Evolutionary conservation across 2,888 invertebrate species (phyloP), one percentile per base, ranked within the genome.

Genomic region (Isotomurus palustris): DNA sequence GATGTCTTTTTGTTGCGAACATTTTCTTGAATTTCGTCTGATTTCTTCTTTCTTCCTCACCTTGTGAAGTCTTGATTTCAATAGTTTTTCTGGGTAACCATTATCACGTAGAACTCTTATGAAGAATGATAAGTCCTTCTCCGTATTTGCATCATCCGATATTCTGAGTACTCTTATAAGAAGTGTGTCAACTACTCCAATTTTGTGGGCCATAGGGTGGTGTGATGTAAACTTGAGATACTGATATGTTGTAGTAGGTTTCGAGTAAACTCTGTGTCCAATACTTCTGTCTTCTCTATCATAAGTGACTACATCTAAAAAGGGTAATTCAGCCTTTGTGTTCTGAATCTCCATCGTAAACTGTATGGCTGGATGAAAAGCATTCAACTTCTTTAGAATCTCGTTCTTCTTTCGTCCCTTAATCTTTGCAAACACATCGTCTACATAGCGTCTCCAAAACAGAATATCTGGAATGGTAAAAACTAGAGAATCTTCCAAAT

Each of bases 51-150:
- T 43, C 43, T 22, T 43, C 8, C n/a, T n/a, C n/a, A n/a, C n/a
- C n/a, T n/a, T n/a, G n/a, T n/a, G n/a, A n/a, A 35, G 22, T 53
- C 49, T 47, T 6, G 44, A 6, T 6, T 10, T 28, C 12, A 50
- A 22, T 25, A 27, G 24, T 3, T 2, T 28, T 28, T 2, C 35
- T 5, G 54, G 58, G 17, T 58, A 58, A 12, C 48, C 54, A 19
- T 50, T 47, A 12, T 38, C n/a, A 22, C 14, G 14, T 22, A 54
- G 45, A 8, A 28, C 12, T n/a, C 27, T n/a, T 1, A 8, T 38
- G 2, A 53, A 27, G 17, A 29, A 21, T n/a, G 44, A 2, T 3
- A 58, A 12, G 36, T 58, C 58, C 10, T 58, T 21, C 17, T 50
- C 3, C 17, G 45, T 4, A 27, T 44, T 24, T 1, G 5, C 17